Conservation (phyloP, 2,888 invertebrate genomes). For the Polydesmus complanatus region DNA sequence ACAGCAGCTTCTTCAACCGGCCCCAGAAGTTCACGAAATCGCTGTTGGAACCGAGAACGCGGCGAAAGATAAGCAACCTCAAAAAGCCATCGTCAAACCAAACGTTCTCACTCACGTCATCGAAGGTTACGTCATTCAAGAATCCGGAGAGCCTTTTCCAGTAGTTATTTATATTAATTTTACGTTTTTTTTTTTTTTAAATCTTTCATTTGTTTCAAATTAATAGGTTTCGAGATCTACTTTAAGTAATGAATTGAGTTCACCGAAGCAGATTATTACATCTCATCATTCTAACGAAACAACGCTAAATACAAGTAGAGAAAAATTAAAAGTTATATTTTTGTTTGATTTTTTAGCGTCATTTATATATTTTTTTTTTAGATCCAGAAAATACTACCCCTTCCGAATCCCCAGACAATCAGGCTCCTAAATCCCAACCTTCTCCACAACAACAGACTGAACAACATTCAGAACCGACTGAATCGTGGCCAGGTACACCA, state of each 20-base stretch:
- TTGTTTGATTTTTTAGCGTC: not conserved
- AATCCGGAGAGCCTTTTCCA: slow-evolving; percentile 45
- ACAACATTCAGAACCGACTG: not conserved
- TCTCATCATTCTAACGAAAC: not conserved
- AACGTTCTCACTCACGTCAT: slow-evolving; percentile 92
- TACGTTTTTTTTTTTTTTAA: no score
- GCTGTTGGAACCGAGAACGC: not conserved
- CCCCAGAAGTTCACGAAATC: not conserved
- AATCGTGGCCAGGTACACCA: not conserved
- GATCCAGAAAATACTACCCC: not conserved
- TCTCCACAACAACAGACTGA: not conserved
- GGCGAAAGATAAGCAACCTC: slow-evolving; percentile 29
- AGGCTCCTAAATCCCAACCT: not conserved
- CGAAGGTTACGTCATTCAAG: slow-evolving; percentile 92
- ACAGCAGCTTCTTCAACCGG: not conserved
- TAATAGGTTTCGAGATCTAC: not conserved
- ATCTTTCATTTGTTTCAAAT: no score
- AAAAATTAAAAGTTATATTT: not conserved
- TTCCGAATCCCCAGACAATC: not conserved
- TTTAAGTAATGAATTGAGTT: not conserved
- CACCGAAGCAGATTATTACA: not conserved
- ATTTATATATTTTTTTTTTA: not conserved
- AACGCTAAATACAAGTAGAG: not conserved
- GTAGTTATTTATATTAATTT: slow-evolving; percentile 30
- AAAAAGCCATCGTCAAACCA: slow-evolving; percentile 86